Evolutionary conservation across 2,888 invertebrate genomes (phyloP).

Genomic region (Morpho deidamia): DNA sequence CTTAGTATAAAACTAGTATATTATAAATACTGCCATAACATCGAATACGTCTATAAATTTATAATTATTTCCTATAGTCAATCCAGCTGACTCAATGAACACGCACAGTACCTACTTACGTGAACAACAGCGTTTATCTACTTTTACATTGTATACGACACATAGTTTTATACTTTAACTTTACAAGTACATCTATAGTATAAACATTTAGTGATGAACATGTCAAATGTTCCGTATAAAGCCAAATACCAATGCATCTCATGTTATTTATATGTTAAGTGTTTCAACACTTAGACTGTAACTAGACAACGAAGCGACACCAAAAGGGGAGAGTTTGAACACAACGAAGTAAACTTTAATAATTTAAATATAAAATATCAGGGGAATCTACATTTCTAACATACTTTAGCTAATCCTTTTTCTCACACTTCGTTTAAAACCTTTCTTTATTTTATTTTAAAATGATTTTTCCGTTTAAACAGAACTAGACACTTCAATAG

Average conservation of each 20-base stretch:
- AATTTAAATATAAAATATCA: not conserved
- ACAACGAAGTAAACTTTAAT: not conserved
- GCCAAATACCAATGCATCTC: conserved; percentile 79
- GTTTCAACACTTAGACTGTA: conserved; percentile 30
- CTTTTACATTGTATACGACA: conserved; percentile 45
- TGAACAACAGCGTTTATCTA: conserved; percentile 54
- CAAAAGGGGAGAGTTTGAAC: conserved; percentile 3
- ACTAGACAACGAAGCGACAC: conserved; percentile 33
- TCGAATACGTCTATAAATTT: conserved; percentile 19
- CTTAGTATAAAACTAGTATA: conserved; percentile 46
- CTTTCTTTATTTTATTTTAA: no score
- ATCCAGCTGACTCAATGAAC: conserved; percentile 57
- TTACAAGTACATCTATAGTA: conserved; percentile 38
- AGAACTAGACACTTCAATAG: no score
- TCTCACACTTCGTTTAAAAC: no score
- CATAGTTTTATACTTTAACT: conserved; percentile 36
- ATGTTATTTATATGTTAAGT: conserved; percentile 62
- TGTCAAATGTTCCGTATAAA: conserved; percentile 73
- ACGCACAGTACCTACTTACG: conserved; percentile 49
- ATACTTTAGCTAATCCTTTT: no score
- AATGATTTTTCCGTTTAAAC: no score
- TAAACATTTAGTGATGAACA: conserved; percentile 73
- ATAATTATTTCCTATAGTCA: conserved; percentile 32
- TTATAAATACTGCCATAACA: conserved; percentile 36
- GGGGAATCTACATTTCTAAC: not conserved